phyloP scores from a whole-genome alignment of 2,113 vertebrate species.

The Macrotus californicus region DNA sequence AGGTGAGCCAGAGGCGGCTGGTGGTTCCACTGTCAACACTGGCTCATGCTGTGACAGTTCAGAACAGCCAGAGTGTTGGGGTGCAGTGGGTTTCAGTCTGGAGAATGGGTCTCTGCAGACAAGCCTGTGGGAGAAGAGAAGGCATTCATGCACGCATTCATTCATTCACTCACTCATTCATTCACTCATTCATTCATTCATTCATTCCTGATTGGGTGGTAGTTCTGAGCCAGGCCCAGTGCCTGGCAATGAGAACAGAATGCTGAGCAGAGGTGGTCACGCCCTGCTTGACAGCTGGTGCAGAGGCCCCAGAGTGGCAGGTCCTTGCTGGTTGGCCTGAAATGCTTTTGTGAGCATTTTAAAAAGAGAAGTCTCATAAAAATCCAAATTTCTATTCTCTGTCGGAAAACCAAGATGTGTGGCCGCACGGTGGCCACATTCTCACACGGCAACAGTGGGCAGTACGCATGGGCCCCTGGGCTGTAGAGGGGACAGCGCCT shows the following conservation, averaged over 20 bases:
- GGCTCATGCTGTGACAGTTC: fast-evolving
- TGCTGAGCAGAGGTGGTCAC: neutral
- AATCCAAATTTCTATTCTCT: neutral
- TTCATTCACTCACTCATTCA: neutral
- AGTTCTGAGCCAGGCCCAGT: neutral
- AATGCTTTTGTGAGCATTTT: neutral
- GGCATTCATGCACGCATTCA: fast-evolving
- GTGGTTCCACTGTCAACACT: fast-evolving
- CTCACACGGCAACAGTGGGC: fast-evolving
- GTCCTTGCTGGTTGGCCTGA: neutral
- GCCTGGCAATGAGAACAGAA: neutral
- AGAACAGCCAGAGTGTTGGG: neutral
- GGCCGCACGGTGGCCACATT: neutral
- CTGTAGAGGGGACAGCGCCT: neutral
- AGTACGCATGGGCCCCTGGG: neutral
- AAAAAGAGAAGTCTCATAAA: neutral
- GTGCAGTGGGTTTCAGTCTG: neutral
- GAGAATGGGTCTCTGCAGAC: neutral
- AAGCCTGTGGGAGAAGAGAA: no score
- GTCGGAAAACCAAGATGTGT: neutral
- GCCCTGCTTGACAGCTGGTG: neutral
- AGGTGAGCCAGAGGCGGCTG: conserved; percentile 73
- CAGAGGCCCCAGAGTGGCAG: neutral
- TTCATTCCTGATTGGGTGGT: neutral
- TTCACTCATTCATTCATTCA: neutral